Percentiles rank a stretch among this genome's conserved stretches.
phyloP scores from a whole-genome alignment of 1,140 invertebrate genomes.

The Chionoecetes opilio region DNA sequence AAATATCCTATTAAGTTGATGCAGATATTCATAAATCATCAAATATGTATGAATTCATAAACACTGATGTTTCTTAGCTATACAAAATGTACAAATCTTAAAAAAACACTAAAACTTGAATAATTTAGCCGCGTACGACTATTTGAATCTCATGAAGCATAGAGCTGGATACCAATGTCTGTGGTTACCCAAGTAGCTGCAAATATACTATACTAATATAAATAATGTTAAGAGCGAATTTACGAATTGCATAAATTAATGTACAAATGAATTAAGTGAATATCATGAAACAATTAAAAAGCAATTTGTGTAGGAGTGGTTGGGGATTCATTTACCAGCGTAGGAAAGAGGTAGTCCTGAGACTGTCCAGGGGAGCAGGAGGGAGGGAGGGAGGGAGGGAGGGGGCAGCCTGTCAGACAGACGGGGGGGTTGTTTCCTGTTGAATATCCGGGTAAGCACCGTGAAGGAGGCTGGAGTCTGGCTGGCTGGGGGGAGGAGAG shows the following conservation, averaged over 20 bases:
- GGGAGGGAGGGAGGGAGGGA: neutral
- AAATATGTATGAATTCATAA: too few relatives aligned
- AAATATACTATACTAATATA: neutral
- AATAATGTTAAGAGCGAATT: neutral
- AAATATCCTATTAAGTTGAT: neutral
- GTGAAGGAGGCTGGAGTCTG: neutral
- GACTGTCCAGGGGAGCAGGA: neutral
- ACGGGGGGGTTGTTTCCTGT: neutral
- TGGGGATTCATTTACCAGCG: neutral
- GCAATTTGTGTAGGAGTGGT: neutral
- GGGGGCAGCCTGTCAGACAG: neutral
- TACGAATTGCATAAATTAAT: neutral
- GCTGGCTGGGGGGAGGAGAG: neutral
- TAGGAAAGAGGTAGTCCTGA: neutral
- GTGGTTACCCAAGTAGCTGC: neutral
- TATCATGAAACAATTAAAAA: slow-evolving; percentile 6
- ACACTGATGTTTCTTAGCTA: too few relatives aligned
- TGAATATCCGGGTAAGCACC: neutral
- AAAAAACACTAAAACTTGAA: neutral
- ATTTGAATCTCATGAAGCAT: neutral
- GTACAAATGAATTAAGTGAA: neutral
- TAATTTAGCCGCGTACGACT: neutral
- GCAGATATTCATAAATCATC: neutral
- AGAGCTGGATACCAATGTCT: neutral
- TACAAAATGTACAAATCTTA: neutral